Evolutionary conservation across 23 tunicate genomes (phyloP), one percentile per base, ranked within the genome.

Genomic region (Styela clava): DNA sequence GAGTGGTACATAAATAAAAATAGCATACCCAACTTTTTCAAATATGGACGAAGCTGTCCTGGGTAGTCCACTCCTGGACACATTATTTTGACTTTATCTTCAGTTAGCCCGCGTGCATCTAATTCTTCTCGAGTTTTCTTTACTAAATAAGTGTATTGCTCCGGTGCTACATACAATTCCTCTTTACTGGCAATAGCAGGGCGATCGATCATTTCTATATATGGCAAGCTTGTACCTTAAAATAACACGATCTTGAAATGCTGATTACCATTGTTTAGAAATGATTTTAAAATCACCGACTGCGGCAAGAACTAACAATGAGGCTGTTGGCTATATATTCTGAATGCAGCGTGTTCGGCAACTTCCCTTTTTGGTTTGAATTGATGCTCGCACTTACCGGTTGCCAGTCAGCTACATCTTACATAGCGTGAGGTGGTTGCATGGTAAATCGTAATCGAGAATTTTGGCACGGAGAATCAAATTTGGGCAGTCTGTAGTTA

Each of bases 201-300:
- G 35, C 88, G 86, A 69, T 78, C 84, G 3, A 87, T 51, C 44
- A 93, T 63, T 33, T 93, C 98, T 24, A 93, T 20, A 25, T 62
- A 87, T 16, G 89, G 93, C 2, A 93, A 31, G 2, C 68, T 51
- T 9, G 86, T 37, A 22, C 86, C 97, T 91, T 1, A 12, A 21
- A n/a, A 37, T 23, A 63, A 63, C 3, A 31, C 19, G 25, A 22
- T 72, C 33, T n/a, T n/a, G n/a, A n/a, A n/a, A n/a, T n/a, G n/a
- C n/a, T n/a, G 16, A 25, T 16, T 16, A 21, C 25, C 65, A 74
- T 74, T 74, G 29, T 26, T 18, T 74, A 25, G 67, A 74, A 74
- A 25, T 31, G n/a, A n/a, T n/a, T n/a, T n/a, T n/a, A n/a, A n/a
- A n/a, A n/a, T n/a, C n/a, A n/a, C n/a, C n/a, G n/a, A n/a, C n/a